A percentile compares a stretch with the other conserved stretches of the same genome.
phyloP scores from a whole-genome alignment of 2,797 vertebrate genomes.

The Xenopus petersii region DNA sequence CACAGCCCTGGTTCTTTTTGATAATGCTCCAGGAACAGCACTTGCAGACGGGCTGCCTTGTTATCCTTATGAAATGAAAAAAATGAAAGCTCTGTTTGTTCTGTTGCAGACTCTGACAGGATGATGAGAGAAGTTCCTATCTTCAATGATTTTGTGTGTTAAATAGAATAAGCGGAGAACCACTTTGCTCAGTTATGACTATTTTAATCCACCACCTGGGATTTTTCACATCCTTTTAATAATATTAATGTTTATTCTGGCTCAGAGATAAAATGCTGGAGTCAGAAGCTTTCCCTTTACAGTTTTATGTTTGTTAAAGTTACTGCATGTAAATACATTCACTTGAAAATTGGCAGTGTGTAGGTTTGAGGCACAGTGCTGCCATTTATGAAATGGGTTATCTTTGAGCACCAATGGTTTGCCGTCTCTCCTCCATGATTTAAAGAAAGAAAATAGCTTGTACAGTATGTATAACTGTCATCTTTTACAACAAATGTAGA shows the following conservation, averaged over 20 bases:
- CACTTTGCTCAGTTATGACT: conserved; percentile 72
- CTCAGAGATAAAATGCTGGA: conserved; percentile 58
- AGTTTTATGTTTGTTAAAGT: not conserved
- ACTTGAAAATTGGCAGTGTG: too few species aligned
- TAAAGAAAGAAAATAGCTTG: too few species aligned
- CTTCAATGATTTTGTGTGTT: conserved; percentile 66
- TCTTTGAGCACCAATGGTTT: too few species aligned
- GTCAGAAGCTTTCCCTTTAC: conserved; percentile 26
- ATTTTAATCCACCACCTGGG: conserved; percentile 71
- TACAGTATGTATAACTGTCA: too few species aligned
- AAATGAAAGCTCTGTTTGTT: conserved; percentile 74
- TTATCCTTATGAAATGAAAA: conserved; percentile 50
- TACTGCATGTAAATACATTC: not conserved
- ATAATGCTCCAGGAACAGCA: conserved; percentile 55
- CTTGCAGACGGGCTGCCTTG: conserved; percentile 15
- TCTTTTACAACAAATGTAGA: too few species aligned
- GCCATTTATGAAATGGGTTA: too few species aligned
- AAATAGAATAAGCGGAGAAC: conserved; percentile 58
- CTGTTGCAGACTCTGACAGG: conserved; percentile 73
- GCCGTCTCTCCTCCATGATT: too few species aligned
- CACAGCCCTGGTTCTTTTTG: conserved; percentile 47
- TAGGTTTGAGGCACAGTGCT: too few species aligned
- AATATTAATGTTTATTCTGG: conserved; percentile 81
- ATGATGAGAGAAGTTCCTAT: conserved; percentile 77
- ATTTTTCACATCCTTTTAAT: conserved; percentile 77